Evolutionary conservation across 2,797 vertebrate species (phyloP).

Genomic region (Poeciliopsis turneri): DNA sequence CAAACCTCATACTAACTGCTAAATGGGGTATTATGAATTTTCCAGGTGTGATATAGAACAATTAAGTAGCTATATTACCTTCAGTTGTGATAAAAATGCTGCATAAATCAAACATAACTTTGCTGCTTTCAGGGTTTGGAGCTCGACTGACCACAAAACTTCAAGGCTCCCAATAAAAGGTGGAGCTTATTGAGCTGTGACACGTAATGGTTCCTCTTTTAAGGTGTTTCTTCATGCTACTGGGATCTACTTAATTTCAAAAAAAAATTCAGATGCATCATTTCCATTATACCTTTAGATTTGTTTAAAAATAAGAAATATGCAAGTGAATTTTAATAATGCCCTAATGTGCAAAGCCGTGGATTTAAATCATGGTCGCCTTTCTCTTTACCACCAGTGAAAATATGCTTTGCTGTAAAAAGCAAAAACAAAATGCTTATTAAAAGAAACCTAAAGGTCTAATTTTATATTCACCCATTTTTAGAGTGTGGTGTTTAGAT

Average conservation of each 20-base stretch:
- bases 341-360: neutral
- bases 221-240: neutral
- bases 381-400: neutral
- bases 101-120: too few relatives aligned
- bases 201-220: neutral
- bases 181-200: too few relatives aligned
- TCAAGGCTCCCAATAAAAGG: too few relatives aligned
- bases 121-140: too few relatives aligned
- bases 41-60: too few relatives aligned
- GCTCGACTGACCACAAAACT: too few relatives aligned
- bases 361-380: neutral
- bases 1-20: too few relatives aligned
- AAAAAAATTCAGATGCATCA: neutral
- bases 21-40: too few relatives aligned
- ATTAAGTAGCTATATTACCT: too few relatives aligned
- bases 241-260: neutral
- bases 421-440: neutral
- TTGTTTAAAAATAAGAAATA: neutral
- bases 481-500: neutral
- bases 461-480: neutral
- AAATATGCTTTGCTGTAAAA: neutral
- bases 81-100: too few relatives aligned
- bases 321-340: neutral
- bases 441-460: neutral
- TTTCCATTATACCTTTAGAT: neutral